phyloP scores from a whole-genome alignment of 1,140 invertebrate genomes.

The Mylabris phalerata region DNA sequence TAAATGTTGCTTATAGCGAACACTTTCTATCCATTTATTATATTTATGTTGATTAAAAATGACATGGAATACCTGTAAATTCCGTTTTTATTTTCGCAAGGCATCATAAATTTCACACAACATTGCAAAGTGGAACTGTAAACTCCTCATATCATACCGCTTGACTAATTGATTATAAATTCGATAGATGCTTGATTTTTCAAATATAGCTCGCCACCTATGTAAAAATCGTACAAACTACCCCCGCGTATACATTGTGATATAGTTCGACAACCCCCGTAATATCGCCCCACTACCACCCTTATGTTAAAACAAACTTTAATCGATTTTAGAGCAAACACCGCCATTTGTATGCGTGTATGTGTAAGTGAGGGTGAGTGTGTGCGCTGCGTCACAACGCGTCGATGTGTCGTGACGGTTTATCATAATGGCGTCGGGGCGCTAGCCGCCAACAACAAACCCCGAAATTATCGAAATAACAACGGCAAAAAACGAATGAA shows the following conservation, averaged over 20 bases:
- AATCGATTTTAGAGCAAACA: constrained; percentile 3
- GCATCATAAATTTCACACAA: no score
- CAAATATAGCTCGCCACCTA: constrained; percentile 1
- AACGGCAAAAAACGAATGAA: no score
- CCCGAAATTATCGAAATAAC: not conserved
- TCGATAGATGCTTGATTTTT: no score
- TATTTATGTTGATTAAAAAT: constrained; percentile 15
- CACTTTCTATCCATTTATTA: constrained; percentile 4
- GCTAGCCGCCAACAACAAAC: not conserved
- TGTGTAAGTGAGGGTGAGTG: not conserved
- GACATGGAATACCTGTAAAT: constrained; percentile 3
- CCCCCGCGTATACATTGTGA: not conserved
- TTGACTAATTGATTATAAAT: no score
- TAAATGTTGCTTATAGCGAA: constrained; percentile 9
- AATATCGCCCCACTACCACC: not conserved
- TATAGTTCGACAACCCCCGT: no score
- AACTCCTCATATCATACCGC: no score
- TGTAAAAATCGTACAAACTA: not conserved
- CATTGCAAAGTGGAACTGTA: no score
- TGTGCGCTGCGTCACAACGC: constrained; percentile 14
- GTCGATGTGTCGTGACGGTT: constrained; percentile 1
- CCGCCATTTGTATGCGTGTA: constrained; percentile 14
- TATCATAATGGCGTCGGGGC: constrained; percentile 12
- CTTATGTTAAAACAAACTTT: not conserved
- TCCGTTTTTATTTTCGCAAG: no score